Base-by-base conservation (phyloP, 2,113 vertebrate species). In the Columba janthina region DNA sequence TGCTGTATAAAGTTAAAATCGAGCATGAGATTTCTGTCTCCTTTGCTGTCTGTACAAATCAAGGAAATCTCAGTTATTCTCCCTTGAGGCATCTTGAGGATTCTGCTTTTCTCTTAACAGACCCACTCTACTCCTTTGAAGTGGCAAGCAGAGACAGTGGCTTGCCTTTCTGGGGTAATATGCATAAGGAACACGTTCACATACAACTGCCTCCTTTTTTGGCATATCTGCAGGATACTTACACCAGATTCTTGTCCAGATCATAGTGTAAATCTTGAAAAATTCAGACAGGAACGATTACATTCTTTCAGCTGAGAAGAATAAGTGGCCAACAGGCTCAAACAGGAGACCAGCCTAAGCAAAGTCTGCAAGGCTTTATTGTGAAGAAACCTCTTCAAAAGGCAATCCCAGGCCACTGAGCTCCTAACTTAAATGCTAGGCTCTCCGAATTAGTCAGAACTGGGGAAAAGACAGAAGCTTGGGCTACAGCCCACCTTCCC, bases 21-120 rank as follows among this genome's bases (percentile, higher is more conserved):
- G 69, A 92, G 89, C 6, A 20, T 70, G 87, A 95, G 87, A 76
- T 96, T 88, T 95, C 91, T 93, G 91, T 95, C 94, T 97, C 91
- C 70, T 17, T 85, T 57, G 74, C 77, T 95, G 77, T 82, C 93
- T 91, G 87, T 94, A 81, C 87, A 92, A 94, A 91, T 89, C 94
- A 89, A 85, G 0, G 2, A 96, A 95, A 87, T 96, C 93, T 91
- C 89, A 82, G 50, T 89, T 93, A 57, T 65, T 85, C 34, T 89
- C 84, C 93, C 91, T 75, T 0, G 0, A 94, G 93, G 66, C 77
- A 85, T 85, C 66, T 73, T 79, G 89, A 70, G 84, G 80, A 96
- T 94, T 95, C 79, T 95, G 53, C 61, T 89, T 93, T 87, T 85
- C 84, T 91, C 85, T 89, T 89, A 94, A 73, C 91, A 95, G 89